Conservation (phyloP, 2,113 vertebrate species). For the Piprites chloris region DNA sequence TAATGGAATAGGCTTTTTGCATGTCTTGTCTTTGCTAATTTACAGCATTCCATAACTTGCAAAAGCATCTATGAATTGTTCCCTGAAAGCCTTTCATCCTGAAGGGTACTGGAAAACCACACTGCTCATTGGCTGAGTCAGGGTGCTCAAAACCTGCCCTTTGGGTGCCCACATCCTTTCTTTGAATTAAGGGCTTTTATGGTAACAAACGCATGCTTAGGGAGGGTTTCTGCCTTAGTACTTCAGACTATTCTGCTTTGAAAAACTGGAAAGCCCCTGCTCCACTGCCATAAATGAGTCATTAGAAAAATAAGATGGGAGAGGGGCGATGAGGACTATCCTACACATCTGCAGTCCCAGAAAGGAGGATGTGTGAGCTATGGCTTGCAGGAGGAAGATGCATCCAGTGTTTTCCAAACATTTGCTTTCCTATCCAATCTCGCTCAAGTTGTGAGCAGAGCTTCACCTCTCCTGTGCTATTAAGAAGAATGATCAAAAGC, state of each 20-base stretch:
- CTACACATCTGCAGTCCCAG: background rate
- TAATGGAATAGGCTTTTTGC: background rate
- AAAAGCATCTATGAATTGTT: background rate
- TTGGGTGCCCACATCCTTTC: background rate
- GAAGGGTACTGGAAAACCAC: background rate
- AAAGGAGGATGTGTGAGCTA: background rate
- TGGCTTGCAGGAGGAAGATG: background rate
- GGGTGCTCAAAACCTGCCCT: background rate
- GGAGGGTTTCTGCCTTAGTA: background rate
- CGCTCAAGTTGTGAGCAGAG: background rate
- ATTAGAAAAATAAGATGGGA: background rate
- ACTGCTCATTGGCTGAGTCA: background rate
- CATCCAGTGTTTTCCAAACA: background rate
- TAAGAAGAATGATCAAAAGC: constrained; percentile 7
- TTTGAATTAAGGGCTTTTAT: background rate
- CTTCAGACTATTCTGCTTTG: background rate
- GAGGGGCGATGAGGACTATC: background rate
- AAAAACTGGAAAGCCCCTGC: background rate
- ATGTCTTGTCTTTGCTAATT: background rate
- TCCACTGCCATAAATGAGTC: background rate
- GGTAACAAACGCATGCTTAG: background rate
- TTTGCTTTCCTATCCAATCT: background rate
- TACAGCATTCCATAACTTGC: background rate
- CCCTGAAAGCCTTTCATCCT: constrained; percentile 5
- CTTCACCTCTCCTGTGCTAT: background rate